These are phyloP conservation scores for Jordanella pulchra DNA, from an alignment of 2,797 vertebrate genomes.

Conservation along the genomic window DNA sequence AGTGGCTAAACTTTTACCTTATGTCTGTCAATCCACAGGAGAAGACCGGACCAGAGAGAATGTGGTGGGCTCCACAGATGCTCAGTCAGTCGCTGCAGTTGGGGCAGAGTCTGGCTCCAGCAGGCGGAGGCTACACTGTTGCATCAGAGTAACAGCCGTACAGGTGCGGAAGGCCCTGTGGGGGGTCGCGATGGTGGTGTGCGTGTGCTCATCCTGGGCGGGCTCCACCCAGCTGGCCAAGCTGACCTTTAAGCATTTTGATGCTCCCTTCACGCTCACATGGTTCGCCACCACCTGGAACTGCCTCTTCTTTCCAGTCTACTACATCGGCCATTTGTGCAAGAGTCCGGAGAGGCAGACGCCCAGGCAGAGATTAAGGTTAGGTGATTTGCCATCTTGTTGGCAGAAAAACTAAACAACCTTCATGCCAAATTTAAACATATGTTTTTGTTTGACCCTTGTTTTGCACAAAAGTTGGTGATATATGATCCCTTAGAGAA, in stretches of 20 bases:
- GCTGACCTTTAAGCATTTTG: constrained; percentile 87
- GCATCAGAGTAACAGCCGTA: constrained; percentile 81
- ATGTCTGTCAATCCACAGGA: constrained; percentile 70
- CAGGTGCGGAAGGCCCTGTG: constrained; percentile 88
- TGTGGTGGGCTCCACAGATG: constrained; percentile 82
- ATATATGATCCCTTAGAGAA: neutral
- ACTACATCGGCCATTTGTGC: constrained; percentile 91
- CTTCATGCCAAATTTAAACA: neutral
- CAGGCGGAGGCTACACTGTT: constrained; percentile 76
- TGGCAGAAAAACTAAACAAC: neutral
- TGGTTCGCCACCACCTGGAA: constrained; percentile 98
- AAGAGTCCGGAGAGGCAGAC: constrained; percentile 91
- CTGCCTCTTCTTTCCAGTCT: constrained; percentile 93
- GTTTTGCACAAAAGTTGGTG: neutral
- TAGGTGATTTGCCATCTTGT: constrained; percentile 44
- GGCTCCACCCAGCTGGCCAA: constrained; percentile 95
- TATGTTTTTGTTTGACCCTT: neutral
- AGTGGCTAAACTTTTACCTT: neutral
- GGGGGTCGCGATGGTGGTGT: constrained; percentile 89
- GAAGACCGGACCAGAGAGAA: constrained; percentile 88
- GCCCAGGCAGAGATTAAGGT: constrained; percentile 92
- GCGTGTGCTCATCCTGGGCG: constrained; percentile 92
- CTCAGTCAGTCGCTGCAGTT: constrained; percentile 72
- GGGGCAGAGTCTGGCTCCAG: constrained; percentile 74
- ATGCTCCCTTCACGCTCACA: constrained; percentile 93